Percentiles rank a stretch among this genome's conserved stretches.
phyloP scores from a whole-genome alignment of 2,888 invertebrate species.

The Mythimna lalbum region DNA sequence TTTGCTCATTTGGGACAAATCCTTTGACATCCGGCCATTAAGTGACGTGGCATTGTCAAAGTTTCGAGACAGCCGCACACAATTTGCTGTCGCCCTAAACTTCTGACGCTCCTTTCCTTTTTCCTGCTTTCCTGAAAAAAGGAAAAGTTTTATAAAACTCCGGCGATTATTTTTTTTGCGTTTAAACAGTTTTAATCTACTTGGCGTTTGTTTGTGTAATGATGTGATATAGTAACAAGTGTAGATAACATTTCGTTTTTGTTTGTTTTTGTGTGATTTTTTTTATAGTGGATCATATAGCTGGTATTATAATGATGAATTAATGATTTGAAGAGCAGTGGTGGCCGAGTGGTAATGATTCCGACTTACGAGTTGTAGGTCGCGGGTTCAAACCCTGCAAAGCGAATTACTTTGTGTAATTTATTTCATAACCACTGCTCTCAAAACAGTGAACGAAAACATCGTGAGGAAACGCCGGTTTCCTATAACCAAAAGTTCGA shows the following conservation, averaged over 20 bases:
- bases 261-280: no score
- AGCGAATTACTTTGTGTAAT: no score
- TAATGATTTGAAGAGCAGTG: no score
- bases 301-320: no score
- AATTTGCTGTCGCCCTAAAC: constrained; percentile 59
- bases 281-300: no score
- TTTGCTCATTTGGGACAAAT: constrained; percentile 37
- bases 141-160: constrained; percentile 31
- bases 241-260: background rate
- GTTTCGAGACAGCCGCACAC: constrained; percentile 53
- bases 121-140: constrained; percentile 32
- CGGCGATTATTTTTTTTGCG: constrained; percentile 34
- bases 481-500: no score
- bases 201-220: background rate
- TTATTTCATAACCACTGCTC: no score
- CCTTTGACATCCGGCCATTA: constrained; percentile 24
- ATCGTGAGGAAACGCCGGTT: no score
- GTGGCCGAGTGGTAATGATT: no score
- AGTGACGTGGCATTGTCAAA: constrained; percentile 51
- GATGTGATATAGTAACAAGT: background rate
- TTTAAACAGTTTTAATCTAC: constrained; percentile 40
- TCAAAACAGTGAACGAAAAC: no score
- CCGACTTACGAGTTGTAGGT: no score
- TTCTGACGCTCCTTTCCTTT: constrained; percentile 40
- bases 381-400: no score